Conservation (phyloP, 2,797 vertebrate genomes). For the Hydrolagus colliei region DNA sequence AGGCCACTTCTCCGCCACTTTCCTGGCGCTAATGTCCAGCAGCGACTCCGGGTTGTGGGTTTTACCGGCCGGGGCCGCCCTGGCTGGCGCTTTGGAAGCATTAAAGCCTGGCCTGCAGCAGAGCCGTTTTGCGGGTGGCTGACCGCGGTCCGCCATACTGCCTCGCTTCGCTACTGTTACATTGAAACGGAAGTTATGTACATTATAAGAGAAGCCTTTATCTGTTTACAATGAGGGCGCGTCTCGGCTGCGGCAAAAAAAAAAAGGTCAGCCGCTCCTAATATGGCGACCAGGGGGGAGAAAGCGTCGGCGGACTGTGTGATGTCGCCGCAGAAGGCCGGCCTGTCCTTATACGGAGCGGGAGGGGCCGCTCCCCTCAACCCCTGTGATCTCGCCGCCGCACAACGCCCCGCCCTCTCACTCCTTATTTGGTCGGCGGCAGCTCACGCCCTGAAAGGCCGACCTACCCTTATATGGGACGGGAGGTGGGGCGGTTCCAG, state of each 20-base stretch:
- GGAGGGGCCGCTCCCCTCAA: constrained; percentile 42
- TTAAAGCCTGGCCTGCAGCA: constrained; percentile 83
- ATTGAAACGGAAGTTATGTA: constrained; percentile 65
- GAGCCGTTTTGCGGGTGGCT: constrained; percentile 87
- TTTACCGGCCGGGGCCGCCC: constrained; percentile 57
- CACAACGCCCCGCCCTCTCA: not conserved
- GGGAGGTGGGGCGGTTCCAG: no score
- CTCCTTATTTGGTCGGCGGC: no score
- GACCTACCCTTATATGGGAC: no score
- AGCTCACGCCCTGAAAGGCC: no score
- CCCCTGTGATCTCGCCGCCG: no score
- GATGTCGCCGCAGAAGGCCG: not conserved
- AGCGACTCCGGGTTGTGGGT: constrained; percentile 80
- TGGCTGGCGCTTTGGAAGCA: constrained; percentile 36
- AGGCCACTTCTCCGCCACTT: constrained; percentile 93
- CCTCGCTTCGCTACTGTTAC: constrained; percentile 30
- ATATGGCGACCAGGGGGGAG: constrained; percentile 43
- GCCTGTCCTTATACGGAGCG: constrained; percentile 39
- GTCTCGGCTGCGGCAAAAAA: constrained; percentile 15
- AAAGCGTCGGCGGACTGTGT: not conserved
- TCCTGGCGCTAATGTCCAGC: constrained; percentile 84
- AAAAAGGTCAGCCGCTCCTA: constrained; percentile 43
- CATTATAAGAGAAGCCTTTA: constrained; percentile 32
- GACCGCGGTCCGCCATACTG: constrained; percentile 88
- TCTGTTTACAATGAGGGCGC: constrained; percentile 32